These are phyloP conservation scores for Papilio polyxenes DNA, from an alignment of 1,140 invertebrate species.

Conservation along the genomic window DNA sequence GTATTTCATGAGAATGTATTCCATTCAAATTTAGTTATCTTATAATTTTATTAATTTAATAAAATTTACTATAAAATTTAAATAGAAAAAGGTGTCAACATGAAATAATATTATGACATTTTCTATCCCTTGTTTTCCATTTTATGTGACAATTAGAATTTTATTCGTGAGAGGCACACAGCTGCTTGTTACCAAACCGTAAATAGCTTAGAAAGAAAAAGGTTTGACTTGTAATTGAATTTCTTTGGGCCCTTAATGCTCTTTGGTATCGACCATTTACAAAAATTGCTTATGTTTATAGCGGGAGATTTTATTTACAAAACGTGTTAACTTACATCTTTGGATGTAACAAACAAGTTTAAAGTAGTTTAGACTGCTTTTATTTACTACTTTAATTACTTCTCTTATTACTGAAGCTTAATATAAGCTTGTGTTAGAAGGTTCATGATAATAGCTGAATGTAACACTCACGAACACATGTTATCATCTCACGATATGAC, in stretches of 20 bases:
- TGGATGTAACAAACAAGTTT: background rate
- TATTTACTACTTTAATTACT: no score
- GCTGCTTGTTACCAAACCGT: conserved; percentile 61
- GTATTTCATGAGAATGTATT: background rate
- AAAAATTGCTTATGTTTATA: conserved; percentile 8
- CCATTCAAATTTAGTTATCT: no score
- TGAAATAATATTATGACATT: conserved; percentile 22
- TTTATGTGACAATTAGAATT: conserved; percentile 66
- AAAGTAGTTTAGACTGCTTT: background rate
- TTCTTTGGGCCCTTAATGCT: conserved; percentile 55
- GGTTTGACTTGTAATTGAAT: conserved; percentile 62
- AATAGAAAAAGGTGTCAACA: background rate
- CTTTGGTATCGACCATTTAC: conserved; percentile 54
- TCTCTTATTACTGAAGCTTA: no score
- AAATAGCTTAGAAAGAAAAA: conserved; percentile 64
- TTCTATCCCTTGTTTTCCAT: conserved; percentile 46
- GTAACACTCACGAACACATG: no score
- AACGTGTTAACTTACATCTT: conserved; percentile 41
- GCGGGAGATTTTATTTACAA: background rate
- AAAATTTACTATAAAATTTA: conserved; percentile 23
- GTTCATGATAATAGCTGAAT: no score
- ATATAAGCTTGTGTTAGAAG: background rate
- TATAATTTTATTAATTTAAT: background rate
- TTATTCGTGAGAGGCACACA: conserved; percentile 51
- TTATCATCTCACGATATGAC: no score